Evolutionary conservation across 2,888 invertebrate species (phyloP), one percentile per base, ranked within the genome.

Genomic region (Cryptosula pallasiana): DNA sequence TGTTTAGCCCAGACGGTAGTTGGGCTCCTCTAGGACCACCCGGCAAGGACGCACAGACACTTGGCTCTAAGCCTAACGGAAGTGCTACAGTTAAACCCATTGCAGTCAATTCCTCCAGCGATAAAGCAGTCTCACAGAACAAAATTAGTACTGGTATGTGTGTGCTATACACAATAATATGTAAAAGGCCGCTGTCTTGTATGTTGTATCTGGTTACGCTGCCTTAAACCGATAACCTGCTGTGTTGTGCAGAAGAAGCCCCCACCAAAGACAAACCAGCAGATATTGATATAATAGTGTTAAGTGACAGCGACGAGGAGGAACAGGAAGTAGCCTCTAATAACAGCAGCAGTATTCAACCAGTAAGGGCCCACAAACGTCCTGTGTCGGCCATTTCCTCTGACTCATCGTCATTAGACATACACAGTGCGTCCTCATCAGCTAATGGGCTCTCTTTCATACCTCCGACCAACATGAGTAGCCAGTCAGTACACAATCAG

Each of bases 1-100:
- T 84, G 76, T 84, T 86, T 75, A 78, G 80, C 54, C 83, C 84
- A 72, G 84, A 86, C 76, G 85, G 86, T 9, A 79, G 79, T 27
- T 86, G 86, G 86, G 79, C 79, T 58, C 82, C 84, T 3, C 76
- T 84, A 5, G 63, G 63, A 16, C 57, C 78, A 78, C 69, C 76
- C 77, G 9, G 77, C 78, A 36, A 78, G 78, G 55, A 77, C 77
- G 55, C 54, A 25, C 20, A 63, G 32, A 25, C 63, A 63, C 3
- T 63, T 5, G 27, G 32, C n/a, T 75, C 75, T 57, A 79, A 78
- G 72, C 79, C 79, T 72, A 76, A 78, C n/a, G 76, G 77, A 55
- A 72, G 20, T 13, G 45, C 45, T 13, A 20, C 45, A 5, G 5
- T 5, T 45, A 45, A 5, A 13, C 5, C 45, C 20, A 13, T 20